These are phyloP conservation scores for Adelognathus sp. DNA, from an alignment of 2,888 invertebrate species.

Conservation along the genomic window DNA sequence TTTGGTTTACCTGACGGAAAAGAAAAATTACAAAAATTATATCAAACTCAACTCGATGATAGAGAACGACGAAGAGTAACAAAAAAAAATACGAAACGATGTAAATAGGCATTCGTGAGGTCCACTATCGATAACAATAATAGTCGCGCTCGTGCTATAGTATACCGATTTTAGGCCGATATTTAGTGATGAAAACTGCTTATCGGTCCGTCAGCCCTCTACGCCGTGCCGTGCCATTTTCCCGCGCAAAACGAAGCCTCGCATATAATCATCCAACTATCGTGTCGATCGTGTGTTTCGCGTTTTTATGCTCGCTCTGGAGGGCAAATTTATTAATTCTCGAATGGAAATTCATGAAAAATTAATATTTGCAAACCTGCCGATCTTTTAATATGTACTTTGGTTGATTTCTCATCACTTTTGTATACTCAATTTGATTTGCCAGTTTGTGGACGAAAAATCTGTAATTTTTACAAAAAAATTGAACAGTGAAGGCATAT, in stretches of 20 bases:
- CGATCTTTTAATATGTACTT: slow-evolving; percentile 50
- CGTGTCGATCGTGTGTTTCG: slow-evolving; percentile 39
- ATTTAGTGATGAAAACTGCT: slow-evolving; percentile 41
- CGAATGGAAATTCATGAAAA: slow-evolving; percentile 33
- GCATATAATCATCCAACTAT: slow-evolving; percentile 27
- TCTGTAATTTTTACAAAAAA: too few relatives aligned
- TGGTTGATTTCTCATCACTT: too few relatives aligned
- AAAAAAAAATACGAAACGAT: slow-evolving; percentile 26
- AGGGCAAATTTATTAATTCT: slow-evolving; percentile 27
- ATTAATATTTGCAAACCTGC: slow-evolving; percentile 47
- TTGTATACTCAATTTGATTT: too few relatives aligned
- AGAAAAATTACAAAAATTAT: slow-evolving; percentile 6
- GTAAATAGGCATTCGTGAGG: slow-evolving; percentile 59
- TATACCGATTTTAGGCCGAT: slow-evolving; percentile 57
- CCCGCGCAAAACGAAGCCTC: not conserved
- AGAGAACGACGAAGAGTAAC: not conserved
- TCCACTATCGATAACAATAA: slow-evolving; percentile 61
- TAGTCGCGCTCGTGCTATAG: slow-evolving; percentile 58
- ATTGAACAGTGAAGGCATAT: too few relatives aligned
- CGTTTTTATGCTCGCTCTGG: slow-evolving; percentile 7
- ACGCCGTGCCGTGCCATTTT: slow-evolving; percentile 38
- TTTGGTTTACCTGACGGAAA: not conserved
- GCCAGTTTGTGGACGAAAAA: too few relatives aligned
- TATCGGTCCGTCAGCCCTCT: slow-evolving; percentile 48
- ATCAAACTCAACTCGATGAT: slow-evolving; percentile 19